phyloP scores from a whole-genome alignment of 2,113 vertebrate genomes.

The Chionomys nivalis region DNA sequence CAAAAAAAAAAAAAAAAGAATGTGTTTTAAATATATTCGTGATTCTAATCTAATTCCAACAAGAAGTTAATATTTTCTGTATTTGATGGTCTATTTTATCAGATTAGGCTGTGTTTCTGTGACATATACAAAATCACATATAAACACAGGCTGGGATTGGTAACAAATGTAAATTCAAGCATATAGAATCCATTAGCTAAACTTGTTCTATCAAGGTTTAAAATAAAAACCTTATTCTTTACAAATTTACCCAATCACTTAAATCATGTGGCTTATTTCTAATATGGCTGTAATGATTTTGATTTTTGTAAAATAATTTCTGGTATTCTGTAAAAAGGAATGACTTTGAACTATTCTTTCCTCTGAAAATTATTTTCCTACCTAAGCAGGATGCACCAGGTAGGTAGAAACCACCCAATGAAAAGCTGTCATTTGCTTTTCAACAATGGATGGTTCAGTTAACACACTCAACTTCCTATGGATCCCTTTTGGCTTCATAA shows the following conservation, averaged over 20 bases:
- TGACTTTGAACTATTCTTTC: constrained; percentile 68
- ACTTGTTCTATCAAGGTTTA: constrained; percentile 70
- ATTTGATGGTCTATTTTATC: constrained; percentile 57
- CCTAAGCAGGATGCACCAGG: constrained; percentile 62
- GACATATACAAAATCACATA: constrained; percentile 37
- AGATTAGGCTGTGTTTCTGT: constrained; percentile 45
- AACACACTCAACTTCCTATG: constrained; percentile 63
- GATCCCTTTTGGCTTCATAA: not conserved
- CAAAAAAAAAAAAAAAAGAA: not conserved
- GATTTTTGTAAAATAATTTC: constrained; percentile 61
- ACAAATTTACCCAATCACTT: constrained; percentile 55
- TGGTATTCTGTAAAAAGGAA: constrained; percentile 49
- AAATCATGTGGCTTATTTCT: constrained; percentile 58
- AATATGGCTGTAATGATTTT: constrained; percentile 58
- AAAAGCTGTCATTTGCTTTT: constrained; percentile 58
- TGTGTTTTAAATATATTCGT: not conserved
- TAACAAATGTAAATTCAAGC: constrained; percentile 59
- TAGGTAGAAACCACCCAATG: constrained; percentile 56
- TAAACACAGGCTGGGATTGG: constrained; percentile 56
- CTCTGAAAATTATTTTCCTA: constrained; percentile 55
- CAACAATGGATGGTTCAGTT: constrained; percentile 55
- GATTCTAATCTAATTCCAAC: constrained; percentile 38
- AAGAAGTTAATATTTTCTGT: constrained; percentile 55
- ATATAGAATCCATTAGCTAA: constrained; percentile 62
- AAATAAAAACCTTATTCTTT: constrained; percentile 68